Evolutionary conservation across 2,113 vertebrate genomes (phyloP).

Genomic region (Dissostichus mawsoni): DNA sequence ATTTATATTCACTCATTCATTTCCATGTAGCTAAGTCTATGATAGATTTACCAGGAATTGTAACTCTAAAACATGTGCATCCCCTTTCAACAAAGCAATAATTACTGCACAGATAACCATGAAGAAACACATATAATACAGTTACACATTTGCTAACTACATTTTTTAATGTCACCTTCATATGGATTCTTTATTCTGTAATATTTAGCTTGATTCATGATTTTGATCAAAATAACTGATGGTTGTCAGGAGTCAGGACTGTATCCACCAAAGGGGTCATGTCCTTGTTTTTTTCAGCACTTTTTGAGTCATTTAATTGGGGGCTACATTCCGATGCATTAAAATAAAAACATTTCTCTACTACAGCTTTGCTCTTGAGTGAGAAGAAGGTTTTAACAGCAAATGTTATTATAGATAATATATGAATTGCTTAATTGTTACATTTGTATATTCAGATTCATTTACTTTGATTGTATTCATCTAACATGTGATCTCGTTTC

Average conservation of each 20-base stretch:
- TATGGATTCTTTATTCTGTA: background rate
- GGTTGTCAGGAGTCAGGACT: background rate
- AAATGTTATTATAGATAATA: background rate
- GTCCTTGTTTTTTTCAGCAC: background rate
- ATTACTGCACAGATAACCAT: background rate
- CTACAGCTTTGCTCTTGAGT: background rate
- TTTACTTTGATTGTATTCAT: no score
- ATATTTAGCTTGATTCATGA: background rate
- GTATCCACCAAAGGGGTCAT: background rate
- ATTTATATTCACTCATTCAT: background rate
- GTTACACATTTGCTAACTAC: background rate
- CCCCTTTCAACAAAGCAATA: background rate
- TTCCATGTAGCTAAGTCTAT: background rate
- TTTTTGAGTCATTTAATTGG: conserved; percentile 2
- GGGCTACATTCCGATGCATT: background rate
- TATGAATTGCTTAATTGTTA: background rate
- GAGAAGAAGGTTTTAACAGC: background rate
- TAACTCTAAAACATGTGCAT: background rate
- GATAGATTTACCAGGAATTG: background rate
- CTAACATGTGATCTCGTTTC: background rate
- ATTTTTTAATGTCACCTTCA: no score
- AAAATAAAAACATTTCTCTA: background rate
- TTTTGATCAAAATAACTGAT: background rate
- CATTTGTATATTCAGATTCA: background rate
- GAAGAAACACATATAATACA: background rate